Evolutionary conservation across 2,113 vertebrate species (phyloP).

Genomic region (Stercorarius parasiticus): DNA sequence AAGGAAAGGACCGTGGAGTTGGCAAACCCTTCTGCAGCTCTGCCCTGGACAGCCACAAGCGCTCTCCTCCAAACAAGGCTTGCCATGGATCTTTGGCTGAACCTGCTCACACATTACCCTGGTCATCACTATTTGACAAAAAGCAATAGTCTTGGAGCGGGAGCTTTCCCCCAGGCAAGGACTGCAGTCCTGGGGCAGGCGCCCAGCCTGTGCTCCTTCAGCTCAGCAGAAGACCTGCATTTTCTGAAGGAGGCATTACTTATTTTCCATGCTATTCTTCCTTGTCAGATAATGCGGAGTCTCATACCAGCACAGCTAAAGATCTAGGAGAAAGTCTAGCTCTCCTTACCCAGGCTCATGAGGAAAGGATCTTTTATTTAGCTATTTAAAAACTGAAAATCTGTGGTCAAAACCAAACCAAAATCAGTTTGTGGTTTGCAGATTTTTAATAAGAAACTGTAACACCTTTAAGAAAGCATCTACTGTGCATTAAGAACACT

Average conservation of each 20-base stretch:
- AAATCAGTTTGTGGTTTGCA: conserved; percentile 18
- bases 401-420: background rate
- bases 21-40: background rate
- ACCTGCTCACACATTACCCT: background rate
- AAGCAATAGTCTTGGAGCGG: background rate
- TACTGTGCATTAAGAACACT: background rate
- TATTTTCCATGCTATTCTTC: background rate
- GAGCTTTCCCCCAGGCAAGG: background rate
- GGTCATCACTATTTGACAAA: background rate
- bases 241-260: background rate
- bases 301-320: background rate
- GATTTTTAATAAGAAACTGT: background rate
- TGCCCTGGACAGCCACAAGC: background rate
- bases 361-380: background rate
- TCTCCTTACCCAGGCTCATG: background rate
- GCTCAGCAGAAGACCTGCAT: background rate
- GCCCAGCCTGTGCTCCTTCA: background rate
- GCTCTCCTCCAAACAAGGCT: background rate
- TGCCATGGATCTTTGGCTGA: background rate
- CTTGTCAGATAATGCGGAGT: background rate
- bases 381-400: background rate
- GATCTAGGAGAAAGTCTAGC: background rate
- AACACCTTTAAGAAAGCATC: background rate
- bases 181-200: background rate
- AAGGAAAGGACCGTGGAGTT: background rate